Evolutionary conservation across 2,113 vertebrate species (phyloP).

Genomic region (Phrynosoma platyrhinos): DNA sequence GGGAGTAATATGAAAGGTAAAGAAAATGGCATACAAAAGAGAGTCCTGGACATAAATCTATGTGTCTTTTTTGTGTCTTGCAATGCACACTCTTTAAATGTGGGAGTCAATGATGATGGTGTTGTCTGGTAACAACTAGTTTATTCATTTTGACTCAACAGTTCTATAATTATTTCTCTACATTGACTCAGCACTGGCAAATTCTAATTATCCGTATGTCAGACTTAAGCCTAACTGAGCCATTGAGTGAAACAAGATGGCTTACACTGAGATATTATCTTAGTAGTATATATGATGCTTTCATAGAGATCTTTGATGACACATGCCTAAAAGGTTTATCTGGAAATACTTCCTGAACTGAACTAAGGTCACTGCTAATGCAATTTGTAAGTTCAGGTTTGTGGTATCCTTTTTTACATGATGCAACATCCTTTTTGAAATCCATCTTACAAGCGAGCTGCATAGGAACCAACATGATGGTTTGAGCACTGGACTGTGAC

Average conservation of each 20-base stretch:
- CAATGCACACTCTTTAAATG: neutral
- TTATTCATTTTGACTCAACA: neutral
- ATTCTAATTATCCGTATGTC: neutral
- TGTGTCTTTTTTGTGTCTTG: neutral
- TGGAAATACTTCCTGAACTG: neutral
- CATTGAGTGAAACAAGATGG: neutral
- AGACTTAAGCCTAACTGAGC: neutral
- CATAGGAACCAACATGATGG: no score
- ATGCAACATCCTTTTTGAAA: no score
- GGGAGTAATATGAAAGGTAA: slow-evolving; percentile 2
- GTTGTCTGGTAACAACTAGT: no score
- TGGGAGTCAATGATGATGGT: no score
- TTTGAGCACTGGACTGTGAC: no score
- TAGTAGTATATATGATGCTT: neutral
- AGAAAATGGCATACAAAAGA: slow-evolving; percentile 1
- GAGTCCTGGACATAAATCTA: neutral
- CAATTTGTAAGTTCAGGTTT: neutral
- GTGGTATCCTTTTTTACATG: no score
- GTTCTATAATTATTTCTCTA: neutral
- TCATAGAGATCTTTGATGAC: neutral
- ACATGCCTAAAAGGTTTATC: neutral
- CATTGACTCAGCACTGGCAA: neutral
- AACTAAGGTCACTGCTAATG: neutral
- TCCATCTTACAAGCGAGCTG: no score
- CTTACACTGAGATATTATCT: neutral